phyloP scores from a whole-genome alignment of 2,888 invertebrate species.

The Phortica magna region DNA sequence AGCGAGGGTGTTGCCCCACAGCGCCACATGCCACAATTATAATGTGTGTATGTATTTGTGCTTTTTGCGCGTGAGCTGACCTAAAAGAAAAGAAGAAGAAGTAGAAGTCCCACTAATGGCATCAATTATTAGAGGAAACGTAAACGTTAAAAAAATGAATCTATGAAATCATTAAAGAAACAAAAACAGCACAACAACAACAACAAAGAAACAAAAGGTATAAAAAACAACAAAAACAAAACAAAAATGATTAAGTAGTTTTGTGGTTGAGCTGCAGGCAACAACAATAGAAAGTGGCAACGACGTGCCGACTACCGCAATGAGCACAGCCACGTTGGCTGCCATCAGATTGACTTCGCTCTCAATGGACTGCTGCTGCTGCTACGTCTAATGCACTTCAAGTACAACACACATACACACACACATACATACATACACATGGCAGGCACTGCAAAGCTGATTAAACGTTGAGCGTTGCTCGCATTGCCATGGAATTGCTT shows the following conservation, averaged over 20 bases:
- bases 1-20: background rate
- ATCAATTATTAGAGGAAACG: conserved; percentile 58
- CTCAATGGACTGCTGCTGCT: background rate
- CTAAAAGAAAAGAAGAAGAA: conserved; percentile 21
- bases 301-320: background rate
- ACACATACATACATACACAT: conserved; percentile 26
- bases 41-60: no score
- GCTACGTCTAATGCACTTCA: conserved; percentile 23
- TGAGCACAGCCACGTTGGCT: background rate
- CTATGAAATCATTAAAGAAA: conserved; percentile 20
- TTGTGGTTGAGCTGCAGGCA: background rate
- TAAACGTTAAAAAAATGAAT: conserved; percentile 2
- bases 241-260: conserved; percentile 8
- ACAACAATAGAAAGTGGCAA: conserved; percentile 1
- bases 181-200: conserved; percentile 11
- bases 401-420: conserved; percentile 19
- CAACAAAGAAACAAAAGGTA: background rate
- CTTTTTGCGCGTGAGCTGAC: conserved; percentile 19
- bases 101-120: conserved; percentile 71
- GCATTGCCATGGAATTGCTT: conserved; percentile 35
- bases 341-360: background rate
- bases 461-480: conserved; percentile 6
- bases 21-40: background rate
- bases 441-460: conserved; percentile 35
- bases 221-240: background rate